Conservation (phyloP, 1,140 invertebrate genomes). For the Mya arenaria region DNA sequence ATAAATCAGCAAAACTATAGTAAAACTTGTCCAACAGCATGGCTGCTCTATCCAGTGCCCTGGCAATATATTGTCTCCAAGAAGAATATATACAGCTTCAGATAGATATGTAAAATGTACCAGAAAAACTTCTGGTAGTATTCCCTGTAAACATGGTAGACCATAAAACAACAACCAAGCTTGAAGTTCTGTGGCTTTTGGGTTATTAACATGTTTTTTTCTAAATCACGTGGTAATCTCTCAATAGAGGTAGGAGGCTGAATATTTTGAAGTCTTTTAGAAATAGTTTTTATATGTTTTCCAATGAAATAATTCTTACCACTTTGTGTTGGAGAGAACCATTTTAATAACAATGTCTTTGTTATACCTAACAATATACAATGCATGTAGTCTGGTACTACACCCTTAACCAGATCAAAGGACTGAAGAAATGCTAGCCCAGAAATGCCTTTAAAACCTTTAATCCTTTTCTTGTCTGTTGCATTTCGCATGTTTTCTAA, state of each 20-base stretch:
- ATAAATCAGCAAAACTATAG: neutral
- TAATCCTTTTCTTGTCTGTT: neutral
- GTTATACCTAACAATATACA: too few relatives aligned
- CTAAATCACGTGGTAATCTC: slow-evolving; percentile 30
- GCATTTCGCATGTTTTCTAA: neutral
- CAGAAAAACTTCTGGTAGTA: too few relatives aligned
- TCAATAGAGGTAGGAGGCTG: slow-evolving; percentile 39
- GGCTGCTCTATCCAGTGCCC: neutral
- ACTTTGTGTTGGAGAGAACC: slow-evolving; percentile 6
- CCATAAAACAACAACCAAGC: too few relatives aligned
- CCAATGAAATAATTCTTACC: slow-evolving; percentile 26
- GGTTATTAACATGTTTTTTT: neutral
- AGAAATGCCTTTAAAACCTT: slow-evolving; percentile 1
- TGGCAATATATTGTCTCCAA: neutral
- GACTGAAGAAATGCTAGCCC: too few relatives aligned
- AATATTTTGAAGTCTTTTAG: slow-evolving; percentile 20
- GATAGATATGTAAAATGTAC: too few relatives aligned
- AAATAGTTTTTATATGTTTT: slow-evolving; percentile 22
- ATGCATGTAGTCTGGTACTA: too few relatives aligned
- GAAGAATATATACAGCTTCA: neutral
- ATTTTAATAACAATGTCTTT: neutral
- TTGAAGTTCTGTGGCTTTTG: neutral
- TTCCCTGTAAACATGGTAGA: too few relatives aligned
- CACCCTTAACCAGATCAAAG: too few relatives aligned
- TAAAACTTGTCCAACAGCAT: slow-evolving; percentile 4